Conservation (phyloP, 2,797 vertebrate genomes). For the Tokudaia tokunoshimensis region DNA sequence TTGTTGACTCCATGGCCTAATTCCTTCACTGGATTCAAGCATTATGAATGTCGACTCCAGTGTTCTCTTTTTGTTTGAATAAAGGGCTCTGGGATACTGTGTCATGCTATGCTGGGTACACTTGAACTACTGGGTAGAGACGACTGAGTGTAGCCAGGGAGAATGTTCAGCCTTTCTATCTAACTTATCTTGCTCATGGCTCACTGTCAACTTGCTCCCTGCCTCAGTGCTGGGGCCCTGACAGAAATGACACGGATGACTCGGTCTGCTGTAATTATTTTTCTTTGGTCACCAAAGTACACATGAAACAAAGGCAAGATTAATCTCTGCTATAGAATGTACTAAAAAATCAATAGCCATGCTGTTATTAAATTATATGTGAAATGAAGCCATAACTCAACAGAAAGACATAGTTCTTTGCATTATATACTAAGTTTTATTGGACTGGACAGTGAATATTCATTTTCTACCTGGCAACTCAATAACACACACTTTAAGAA, state of each 20-base stretch:
- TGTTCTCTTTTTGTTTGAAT: neutral
- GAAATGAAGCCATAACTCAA: conserved; percentile 67
- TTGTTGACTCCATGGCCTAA: neutral
- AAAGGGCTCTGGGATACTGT: neutral
- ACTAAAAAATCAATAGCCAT: conserved; percentile 61
- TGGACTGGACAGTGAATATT: conserved; percentile 38
- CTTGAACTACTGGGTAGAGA: conserved; percentile 31
- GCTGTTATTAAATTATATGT: conserved; percentile 65
- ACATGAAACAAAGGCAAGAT: conserved; percentile 67
- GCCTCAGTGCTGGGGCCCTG: neutral
- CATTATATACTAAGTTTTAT: conserved; percentile 13
- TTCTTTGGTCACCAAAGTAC: conserved; percentile 27
- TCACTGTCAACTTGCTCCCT: conserved; percentile 23
- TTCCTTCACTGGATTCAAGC: neutral
- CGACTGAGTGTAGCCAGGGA: neutral
- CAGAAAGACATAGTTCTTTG: conserved; percentile 32
- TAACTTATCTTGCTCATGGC: conserved; percentile 14
- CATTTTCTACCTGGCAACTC: conserved; percentile 31
- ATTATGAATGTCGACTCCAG: neutral
- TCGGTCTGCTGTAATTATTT: conserved; percentile 63
- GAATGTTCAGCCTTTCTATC: conserved; percentile 35
- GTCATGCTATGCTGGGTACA: neutral
- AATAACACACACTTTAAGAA: neutral
- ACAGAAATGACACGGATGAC: conserved; percentile 49
- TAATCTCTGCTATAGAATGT: conserved; percentile 63